Percentiles rank a stretch among this genome's conserved stretches.
Conservation (phyloP, 2,888 invertebrate genomes). For the Melitaea athalia region DNA sequence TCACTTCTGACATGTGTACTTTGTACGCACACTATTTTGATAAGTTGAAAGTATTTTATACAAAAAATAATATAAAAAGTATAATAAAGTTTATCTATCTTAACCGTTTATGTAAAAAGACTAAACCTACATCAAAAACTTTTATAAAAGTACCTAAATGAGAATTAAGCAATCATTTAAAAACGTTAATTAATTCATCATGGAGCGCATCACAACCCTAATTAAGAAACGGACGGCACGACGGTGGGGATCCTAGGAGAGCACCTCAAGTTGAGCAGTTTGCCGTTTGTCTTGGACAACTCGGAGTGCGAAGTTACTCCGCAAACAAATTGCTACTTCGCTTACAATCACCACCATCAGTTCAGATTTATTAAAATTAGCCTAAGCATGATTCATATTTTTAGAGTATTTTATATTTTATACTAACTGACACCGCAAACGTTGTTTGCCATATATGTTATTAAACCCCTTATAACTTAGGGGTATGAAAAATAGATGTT, state of each 20-base stretch:
- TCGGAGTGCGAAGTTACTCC: slow-evolving; percentile 27
- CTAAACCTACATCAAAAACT: too few species aligned
- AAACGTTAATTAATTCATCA: slow-evolving; percentile 30
- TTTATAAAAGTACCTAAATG: too few species aligned
- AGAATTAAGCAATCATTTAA: background rate
- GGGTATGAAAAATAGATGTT: too few species aligned
- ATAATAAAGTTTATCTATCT: too few species aligned
- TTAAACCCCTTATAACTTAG: too few species aligned
- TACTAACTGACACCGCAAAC: background rate
- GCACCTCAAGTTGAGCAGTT: slow-evolving; percentile 63
- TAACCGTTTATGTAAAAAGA: too few species aligned
- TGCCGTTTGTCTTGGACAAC: slow-evolving; percentile 63
- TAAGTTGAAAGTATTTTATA: too few species aligned
- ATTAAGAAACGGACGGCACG: slow-evolving; percentile 32
- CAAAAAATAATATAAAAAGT: too few species aligned
- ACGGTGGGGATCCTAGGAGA: slow-evolving; percentile 14
- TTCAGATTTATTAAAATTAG: slow-evolving; percentile 60
- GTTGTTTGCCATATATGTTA: background rate
- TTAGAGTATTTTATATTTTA: background rate
- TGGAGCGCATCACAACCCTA: slow-evolving; percentile 28
- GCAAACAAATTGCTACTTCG: slow-evolving; percentile 60
- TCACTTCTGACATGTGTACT: too few species aligned
- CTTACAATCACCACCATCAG: slow-evolving; percentile 38
- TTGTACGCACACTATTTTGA: too few species aligned
- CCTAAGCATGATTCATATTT: slow-evolving; percentile 52